Conservation (phyloP, 2,888 invertebrate genomes). For the Drosophila setosimentum region DNA sequence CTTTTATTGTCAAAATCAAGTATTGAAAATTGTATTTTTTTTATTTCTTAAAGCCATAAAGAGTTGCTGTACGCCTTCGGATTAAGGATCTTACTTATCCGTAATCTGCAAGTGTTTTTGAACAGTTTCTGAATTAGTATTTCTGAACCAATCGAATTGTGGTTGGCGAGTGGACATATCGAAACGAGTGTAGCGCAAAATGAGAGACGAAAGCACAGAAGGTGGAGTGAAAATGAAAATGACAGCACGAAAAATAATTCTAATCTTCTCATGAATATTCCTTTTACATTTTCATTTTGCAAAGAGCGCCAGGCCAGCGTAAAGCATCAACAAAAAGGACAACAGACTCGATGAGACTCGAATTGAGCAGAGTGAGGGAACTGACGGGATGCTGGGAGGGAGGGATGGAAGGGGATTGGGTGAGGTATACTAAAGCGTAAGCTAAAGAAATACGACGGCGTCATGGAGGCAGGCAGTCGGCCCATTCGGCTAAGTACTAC, state of each 20-base stretch:
- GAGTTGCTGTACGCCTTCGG: no score
- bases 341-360: constrained; percentile 40
- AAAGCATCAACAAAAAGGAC: constrained; percentile 75
- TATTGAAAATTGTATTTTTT: neutral
- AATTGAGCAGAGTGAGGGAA: neutral
- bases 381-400: neutral
- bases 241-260: constrained; percentile 84
- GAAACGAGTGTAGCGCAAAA: constrained; percentile 38
- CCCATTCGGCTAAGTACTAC: constrained; percentile 67
- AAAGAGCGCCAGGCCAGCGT: constrained; percentile 67
- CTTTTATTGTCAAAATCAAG: neutral
- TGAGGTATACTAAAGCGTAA: constrained; percentile 43
- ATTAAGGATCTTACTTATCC: neutral
- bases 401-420: neutral
- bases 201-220: constrained; percentile 59
- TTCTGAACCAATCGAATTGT: neutral
- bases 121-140: neutral
- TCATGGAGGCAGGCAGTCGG: constrained; percentile 45
- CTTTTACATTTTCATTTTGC: constrained; percentile 82
- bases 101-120: neutral
- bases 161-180: neutral
- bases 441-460: constrained; percentile 72
- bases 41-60: neutral
- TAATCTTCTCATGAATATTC: constrained; percentile 85
- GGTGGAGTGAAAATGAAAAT: constrained; percentile 75